Conservation (phyloP, 2,797 vertebrate species). For the Hipposideros larvatus region DNA sequence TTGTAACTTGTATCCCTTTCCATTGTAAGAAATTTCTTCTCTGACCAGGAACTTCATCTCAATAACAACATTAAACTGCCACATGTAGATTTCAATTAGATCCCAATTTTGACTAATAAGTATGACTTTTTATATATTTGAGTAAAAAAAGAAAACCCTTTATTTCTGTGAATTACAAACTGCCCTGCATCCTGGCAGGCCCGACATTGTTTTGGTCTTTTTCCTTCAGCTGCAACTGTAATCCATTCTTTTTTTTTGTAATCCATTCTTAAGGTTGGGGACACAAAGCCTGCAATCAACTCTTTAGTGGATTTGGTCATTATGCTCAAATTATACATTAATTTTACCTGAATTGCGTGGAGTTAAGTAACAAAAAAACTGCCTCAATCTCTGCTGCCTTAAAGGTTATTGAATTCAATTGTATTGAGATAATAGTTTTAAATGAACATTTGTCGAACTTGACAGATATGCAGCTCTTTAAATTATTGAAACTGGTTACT, state of each 20-base stretch:
- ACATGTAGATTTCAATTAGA: slow-evolving; percentile 56
- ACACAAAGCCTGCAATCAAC: slow-evolving; percentile 57
- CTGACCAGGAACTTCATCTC: slow-evolving; percentile 49
- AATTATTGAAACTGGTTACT: slow-evolving; percentile 72
- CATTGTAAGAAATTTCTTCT: slow-evolving; percentile 46
- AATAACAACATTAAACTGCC: slow-evolving; percentile 40
- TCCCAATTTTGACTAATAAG: slow-evolving; percentile 62
- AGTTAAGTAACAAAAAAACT: slow-evolving; percentile 67
- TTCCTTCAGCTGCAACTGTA: not conserved
- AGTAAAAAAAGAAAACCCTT: not conserved
- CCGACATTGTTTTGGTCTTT: slow-evolving; percentile 1
- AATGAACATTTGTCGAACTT: slow-evolving; percentile 82
- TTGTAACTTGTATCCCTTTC: not conserved
- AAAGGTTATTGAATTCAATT: slow-evolving; percentile 78
- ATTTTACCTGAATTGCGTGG: slow-evolving; percentile 76
- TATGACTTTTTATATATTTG: slow-evolving; percentile 42
- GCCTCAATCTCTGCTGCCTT: slow-evolving; percentile 60
- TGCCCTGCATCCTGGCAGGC: not conserved
- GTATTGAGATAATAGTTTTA: slow-evolving; percentile 77
- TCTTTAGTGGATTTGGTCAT: slow-evolving; percentile 77
- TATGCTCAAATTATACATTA: slow-evolving; percentile 74
- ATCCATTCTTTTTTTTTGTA: slow-evolving; percentile 30
- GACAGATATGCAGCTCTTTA: slow-evolving; percentile 62
- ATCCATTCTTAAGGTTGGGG: slow-evolving; percentile 58
- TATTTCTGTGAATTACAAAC: slow-evolving; percentile 47